phyloP scores from a whole-genome alignment of 2,113 vertebrate species.

The Taxidea taxus region DNA sequence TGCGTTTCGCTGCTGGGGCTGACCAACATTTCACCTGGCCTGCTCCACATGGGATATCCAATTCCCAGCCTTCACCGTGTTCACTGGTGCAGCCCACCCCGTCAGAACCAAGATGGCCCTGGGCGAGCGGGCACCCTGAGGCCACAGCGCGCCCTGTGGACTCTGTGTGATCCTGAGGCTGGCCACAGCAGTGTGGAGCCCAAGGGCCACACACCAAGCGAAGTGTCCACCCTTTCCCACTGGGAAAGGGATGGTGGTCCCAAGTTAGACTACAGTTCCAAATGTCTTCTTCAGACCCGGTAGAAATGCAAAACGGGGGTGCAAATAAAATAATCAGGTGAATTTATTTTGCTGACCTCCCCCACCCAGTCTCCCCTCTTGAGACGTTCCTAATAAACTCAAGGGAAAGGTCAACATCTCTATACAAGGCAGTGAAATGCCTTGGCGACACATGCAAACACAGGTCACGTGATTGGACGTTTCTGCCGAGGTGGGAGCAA shows the following conservation, averaged over 20 bases:
- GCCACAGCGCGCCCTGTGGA: no score
- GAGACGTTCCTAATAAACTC: background rate
- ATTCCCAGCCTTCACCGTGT: background rate
- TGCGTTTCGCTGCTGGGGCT: fast-evolving
- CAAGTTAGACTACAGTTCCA: background rate
- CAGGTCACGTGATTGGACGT: fast-evolving
- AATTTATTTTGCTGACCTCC: background rate
- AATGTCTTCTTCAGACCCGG: background rate
- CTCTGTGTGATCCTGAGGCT: background rate
- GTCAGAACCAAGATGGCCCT: no score
- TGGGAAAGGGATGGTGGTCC: no score
- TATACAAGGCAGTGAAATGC: background rate
- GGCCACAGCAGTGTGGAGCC: fast-evolving
- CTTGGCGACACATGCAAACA: no score
- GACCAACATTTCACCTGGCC: fast-evolving
- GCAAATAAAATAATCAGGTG: background rate
- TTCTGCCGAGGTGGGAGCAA: background rate
- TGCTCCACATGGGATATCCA: background rate
- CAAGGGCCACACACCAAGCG: background rate
- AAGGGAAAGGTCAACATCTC: background rate
- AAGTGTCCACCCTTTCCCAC: background rate
- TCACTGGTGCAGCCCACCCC: fast-evolving
- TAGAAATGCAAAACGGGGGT: background rate
- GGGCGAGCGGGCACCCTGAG: fast-evolving
- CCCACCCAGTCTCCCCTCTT: background rate